These are phyloP conservation scores for Drosophila macrothrix DNA, from an alignment of 2,888 invertebrate genomes.

Conservation along the genomic window DNA sequence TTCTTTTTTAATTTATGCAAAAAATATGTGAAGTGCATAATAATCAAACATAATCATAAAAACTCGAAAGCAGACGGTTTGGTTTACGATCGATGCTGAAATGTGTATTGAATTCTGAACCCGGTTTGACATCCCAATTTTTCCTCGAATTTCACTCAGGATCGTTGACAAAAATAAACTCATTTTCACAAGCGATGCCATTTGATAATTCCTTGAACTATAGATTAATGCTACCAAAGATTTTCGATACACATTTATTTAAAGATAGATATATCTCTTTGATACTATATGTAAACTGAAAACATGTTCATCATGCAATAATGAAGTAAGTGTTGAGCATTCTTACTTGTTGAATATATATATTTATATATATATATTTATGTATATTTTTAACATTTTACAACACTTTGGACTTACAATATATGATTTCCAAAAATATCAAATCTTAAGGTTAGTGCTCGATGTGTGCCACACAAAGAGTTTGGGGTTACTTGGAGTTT, in stretches of 20 bases:
- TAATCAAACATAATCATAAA: background rate
- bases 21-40: background rate
- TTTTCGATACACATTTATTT: background rate
- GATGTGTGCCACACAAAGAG: constrained; percentile 36
- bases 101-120: background rate
- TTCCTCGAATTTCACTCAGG: background rate
- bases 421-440: constrained; percentile 54
- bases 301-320: background rate
- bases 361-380: background rate
- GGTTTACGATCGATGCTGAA: background rate
- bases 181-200: background rate
- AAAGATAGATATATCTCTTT: background rate
- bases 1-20: background rate
- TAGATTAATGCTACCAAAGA: background rate
- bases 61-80: background rate
- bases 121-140: background rate
- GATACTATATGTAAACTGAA: background rate
- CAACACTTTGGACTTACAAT: constrained; percentile 66
- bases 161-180: background rate
- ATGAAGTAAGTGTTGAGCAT: background rate
- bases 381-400: constrained; percentile 62
- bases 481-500: constrained; percentile 33
- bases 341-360: background rate
- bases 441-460: constrained; percentile 68
- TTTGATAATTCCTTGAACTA: background rate